phyloP scores from a whole-genome alignment of 2,888 invertebrate genomes.

The Auanema freiburgensis region DNA sequence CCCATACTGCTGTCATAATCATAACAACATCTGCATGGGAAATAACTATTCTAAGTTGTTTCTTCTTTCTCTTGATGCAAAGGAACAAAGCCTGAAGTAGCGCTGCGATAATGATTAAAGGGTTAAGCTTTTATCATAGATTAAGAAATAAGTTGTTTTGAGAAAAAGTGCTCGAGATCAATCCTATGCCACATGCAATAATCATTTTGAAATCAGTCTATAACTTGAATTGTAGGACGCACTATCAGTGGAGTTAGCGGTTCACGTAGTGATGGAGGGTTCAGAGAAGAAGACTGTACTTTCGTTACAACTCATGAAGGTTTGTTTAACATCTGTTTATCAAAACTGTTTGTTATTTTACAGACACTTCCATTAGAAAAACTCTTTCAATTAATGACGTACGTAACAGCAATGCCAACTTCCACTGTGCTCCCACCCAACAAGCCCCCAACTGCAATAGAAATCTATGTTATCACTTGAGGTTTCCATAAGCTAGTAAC shows the following conservation, averaged over 20 bases:
- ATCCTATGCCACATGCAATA: too few species aligned
- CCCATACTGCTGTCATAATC: too few species aligned
- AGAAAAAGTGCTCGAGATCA: too few species aligned
- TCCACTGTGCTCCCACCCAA: constrained; percentile 59
- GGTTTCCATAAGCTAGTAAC: constrained; percentile 20
- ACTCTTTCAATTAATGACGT: constrained; percentile 61
- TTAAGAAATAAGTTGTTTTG: too few species aligned
- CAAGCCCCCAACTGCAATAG: constrained; percentile 51
- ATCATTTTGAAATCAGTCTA: too few species aligned
- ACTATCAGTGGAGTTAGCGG: constrained; percentile 41
- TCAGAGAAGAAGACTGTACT: constrained; percentile 57
- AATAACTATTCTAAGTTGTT: too few species aligned
- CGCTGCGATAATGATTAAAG: neutral
- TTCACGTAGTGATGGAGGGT: constrained; percentile 44
- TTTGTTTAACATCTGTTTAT: constrained; percentile 20
- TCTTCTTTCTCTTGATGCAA: too few species aligned
- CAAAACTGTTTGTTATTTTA: neutral
- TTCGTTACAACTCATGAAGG: constrained; percentile 62
- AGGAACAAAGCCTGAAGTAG: neutral
- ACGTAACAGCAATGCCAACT: constrained; percentile 57
- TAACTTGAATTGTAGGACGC: constrained; percentile 28
- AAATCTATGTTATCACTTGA: constrained; percentile 61
- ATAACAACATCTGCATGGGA: too few species aligned
- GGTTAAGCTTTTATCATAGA: too few species aligned
- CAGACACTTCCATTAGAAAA: constrained; percentile 36